Evolutionary conservation across 2,797 vertebrate genomes (phyloP).

Genomic region (Thunnus albacares): DNA sequence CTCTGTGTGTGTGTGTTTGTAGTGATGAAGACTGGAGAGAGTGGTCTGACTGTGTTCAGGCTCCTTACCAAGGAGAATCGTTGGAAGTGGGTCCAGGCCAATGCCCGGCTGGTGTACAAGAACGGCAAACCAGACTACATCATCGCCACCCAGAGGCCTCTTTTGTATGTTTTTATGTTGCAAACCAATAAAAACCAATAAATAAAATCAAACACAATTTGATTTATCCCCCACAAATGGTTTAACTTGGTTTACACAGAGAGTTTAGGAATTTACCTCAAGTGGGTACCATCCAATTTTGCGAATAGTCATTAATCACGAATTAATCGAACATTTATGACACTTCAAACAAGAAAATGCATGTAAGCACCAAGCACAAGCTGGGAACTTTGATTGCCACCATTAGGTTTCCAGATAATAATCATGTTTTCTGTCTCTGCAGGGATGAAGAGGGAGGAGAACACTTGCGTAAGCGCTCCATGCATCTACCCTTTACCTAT

Average conservation of each 20-base stretch:
- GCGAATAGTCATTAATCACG: too few relatives aligned
- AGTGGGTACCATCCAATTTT: neutral
- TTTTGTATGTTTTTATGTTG: slow-evolving; percentile 83
- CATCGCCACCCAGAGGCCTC: slow-evolving; percentile 86
- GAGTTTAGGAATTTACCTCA: neutral
- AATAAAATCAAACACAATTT: too few relatives aligned
- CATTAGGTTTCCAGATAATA: neutral
- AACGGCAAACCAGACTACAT: slow-evolving; percentile 88
- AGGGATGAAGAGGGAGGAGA: slow-evolving; percentile 91
- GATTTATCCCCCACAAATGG: too few relatives aligned
- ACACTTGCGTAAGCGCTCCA: slow-evolving; percentile 86
- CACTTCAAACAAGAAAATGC: neutral
- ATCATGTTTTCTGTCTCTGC: slow-evolving; percentile 18
- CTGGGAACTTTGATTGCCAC: neutral
- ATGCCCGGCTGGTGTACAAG: slow-evolving; percentile 88
- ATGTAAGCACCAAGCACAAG: neutral
- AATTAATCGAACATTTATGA: neutral
- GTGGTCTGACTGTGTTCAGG: slow-evolving; percentile 87
- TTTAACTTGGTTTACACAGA: neutral
- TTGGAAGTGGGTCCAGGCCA: slow-evolving; percentile 91
- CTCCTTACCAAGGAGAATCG: slow-evolving; percentile 89
- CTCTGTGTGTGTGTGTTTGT: slow-evolving; percentile 18
- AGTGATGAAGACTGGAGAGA: slow-evolving; percentile 91
- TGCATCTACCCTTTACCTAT: slow-evolving; percentile 89
- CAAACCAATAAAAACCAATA: neutral